Evolutionary conservation across 2,888 invertebrate species (phyloP), one percentile per base, ranked within the genome.

Genomic region (Phaonia tiefii): DNA sequence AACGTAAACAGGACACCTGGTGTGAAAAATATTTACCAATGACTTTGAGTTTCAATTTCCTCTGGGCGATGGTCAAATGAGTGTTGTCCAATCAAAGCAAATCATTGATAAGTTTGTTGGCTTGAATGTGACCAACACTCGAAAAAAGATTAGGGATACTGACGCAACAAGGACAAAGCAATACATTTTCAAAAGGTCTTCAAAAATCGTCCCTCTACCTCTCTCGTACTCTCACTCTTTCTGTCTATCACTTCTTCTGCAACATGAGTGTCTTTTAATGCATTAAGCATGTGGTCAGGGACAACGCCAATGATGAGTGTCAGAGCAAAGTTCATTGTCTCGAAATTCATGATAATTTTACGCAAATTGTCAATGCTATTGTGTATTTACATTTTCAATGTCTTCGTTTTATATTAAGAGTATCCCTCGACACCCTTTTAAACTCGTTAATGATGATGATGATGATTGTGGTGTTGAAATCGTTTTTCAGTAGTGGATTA

Each of bases 71-170:
- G 39, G 20, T 15, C 26, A 25, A 54, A n/a, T n/a, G n/a, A 49
- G 49, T 15, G 17, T n/a, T n/a, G n/a, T 17, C 51, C 22, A 51
- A 37, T 10, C 54, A 26, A 56, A 2, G 25, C 31, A 4, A 25
- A 15, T 31, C 31, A 15, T n/a, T 58, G 51, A 51, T 51, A 58
- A 58, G 58, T 31, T 17, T 7, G 1, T 42, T 60, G 31, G 63
- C 4, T 26, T 37, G 3, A 31, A 5, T 31, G 31, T 31, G n/a
- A 31, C 31, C 31, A 31, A n/a, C n/a, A n/a, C n/a, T n/a, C n/a
- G n/a, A n/a, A n/a, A 31, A 63, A 44, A 63, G 39, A 20, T 42
- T 44, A 42, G 31, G 63, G 63, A 63, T 37, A 49, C 49, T 63
- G 15, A 11, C 39, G 3, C 20, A 39, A 63, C 63, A 63, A 63